Conservation (phyloP, 2,888 invertebrate species). For the Teleogryllus oceanicus region DNA sequence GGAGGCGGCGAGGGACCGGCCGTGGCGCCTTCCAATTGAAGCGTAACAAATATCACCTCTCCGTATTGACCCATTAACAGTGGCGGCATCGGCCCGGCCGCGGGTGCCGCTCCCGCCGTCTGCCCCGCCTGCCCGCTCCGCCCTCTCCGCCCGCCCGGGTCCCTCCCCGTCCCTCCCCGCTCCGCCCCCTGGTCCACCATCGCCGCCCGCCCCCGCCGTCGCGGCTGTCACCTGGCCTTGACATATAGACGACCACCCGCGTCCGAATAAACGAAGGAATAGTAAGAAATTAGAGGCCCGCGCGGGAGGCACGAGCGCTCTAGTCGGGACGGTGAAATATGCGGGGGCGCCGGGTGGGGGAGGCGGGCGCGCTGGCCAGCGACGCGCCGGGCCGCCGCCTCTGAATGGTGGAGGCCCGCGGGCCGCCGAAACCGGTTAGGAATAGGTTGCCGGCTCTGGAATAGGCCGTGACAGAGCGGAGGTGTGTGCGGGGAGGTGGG, state of each 20-base stretch:
- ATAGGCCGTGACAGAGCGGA: background rate
- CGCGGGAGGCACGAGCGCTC: constrained; percentile 5
- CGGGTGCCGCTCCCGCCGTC: background rate
- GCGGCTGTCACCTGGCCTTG: background rate
- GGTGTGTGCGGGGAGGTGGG: background rate
- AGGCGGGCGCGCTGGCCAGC: background rate
- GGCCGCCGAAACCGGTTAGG: background rate
- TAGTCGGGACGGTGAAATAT: constrained; percentile 18
- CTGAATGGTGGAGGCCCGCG: background rate
- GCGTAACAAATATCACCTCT: constrained; percentile 18
- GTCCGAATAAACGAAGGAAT: constrained; percentile 18
- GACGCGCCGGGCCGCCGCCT: background rate
- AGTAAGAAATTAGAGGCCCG: background rate
- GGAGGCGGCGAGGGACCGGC: background rate
- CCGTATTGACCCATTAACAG: constrained; percentile 18
- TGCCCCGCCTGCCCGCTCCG: background rate
- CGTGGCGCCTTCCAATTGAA: constrained; percentile 8
- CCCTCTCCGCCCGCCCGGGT: background rate
- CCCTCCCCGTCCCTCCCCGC: background rate
- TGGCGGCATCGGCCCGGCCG: constrained; percentile 18
- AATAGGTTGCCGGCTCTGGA: constrained; percentile 1
- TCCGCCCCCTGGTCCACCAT: background rate
- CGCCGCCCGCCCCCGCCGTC: background rate
- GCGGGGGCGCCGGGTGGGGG: background rate
- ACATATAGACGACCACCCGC: constrained; percentile 18